Evolutionary conservation across 2,113 vertebrate species (phyloP).

Genomic region (Rhagologus leucostigma): DNA sequence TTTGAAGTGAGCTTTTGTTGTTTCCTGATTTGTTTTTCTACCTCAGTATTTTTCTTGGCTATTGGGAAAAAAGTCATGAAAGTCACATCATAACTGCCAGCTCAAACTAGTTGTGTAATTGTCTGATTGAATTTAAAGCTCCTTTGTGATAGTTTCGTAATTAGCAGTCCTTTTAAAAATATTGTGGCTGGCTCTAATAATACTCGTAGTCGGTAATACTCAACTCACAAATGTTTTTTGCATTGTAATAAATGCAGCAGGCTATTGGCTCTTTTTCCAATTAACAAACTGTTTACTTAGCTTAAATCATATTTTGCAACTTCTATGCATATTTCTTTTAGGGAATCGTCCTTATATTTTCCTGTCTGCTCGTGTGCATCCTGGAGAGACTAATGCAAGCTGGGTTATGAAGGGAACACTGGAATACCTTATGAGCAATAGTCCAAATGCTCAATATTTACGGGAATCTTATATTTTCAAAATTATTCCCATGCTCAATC

Average conservation of each 20-base stretch:
- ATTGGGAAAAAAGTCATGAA: not conserved
- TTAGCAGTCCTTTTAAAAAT: not conserved
- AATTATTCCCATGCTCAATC: constrained; percentile 98
- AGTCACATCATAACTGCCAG: not conserved
- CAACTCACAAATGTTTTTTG: not conserved
- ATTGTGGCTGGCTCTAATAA: not conserved
- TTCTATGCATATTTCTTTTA: constrained; percentile 56
- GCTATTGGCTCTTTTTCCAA: not conserved
- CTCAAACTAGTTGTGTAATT: not conserved
- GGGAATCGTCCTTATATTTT: constrained; percentile 95
- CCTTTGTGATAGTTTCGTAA: not conserved
- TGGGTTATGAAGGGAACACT: constrained; percentile 99
- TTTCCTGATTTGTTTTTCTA: not conserved
- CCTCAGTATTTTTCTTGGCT: not conserved
- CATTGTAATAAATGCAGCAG: not conserved
- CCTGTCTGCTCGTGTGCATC: constrained; percentile 93
- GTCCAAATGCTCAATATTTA: constrained; percentile 84
- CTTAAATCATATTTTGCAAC: not conserved
- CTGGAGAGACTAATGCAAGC: constrained; percentile 96
- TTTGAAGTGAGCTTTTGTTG: not conserved
- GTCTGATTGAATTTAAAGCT: not conserved
- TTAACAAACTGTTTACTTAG: not conserved
- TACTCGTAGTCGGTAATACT: not conserved
- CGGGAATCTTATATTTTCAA: constrained; percentile 97
- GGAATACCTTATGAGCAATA: constrained; percentile 94